phyloP scores from a whole-genome alignment of 2,797 vertebrate genomes.

The Clarias laeviceps region DNA sequence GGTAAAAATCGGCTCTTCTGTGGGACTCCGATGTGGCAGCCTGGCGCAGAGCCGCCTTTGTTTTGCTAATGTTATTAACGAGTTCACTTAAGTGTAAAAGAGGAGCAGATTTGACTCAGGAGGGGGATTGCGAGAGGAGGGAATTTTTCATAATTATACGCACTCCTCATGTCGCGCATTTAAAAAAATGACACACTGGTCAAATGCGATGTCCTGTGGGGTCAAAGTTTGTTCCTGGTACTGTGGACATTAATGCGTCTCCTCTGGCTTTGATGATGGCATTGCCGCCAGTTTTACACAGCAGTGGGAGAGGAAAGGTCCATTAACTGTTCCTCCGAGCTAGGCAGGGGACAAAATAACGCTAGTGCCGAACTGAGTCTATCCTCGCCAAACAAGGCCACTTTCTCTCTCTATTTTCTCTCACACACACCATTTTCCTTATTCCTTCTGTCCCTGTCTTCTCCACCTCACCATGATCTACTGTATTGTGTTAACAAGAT shows the following conservation, averaged over 20 bases:
- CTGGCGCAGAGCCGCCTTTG: constrained; percentile 51
- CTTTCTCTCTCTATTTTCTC: constrained; percentile 24
- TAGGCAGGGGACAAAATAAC: constrained; percentile 63
- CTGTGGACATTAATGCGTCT: constrained; percentile 67
- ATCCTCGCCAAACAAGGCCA: constrained; percentile 67
- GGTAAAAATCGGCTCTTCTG: constrained; percentile 30
- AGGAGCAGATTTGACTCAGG: constrained; percentile 58
- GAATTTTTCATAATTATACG: neutral
- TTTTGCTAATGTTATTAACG: constrained; percentile 57
- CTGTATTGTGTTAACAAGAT: constrained; percentile 74
- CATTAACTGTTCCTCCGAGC: constrained; percentile 37
- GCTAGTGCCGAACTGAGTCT: constrained; percentile 60
- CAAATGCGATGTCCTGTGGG: constrained; percentile 7
- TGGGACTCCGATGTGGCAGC: constrained; percentile 1
- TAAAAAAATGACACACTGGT: constrained; percentile 7
- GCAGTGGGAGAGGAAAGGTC: constrained; percentile 45
- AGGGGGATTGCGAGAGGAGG: neutral
- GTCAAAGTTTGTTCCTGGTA: constrained; percentile 11
- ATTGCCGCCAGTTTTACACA: constrained; percentile 62
- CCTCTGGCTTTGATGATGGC: constrained; percentile 66
- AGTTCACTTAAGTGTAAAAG: constrained; percentile 63
- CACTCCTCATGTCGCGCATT: neutral
- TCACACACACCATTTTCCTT: constrained; percentile 8
- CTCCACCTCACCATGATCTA: constrained; percentile 65
- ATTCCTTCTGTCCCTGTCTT: constrained; percentile 49